phyloP scores from a whole-genome alignment of 2,113 vertebrate species.

The Halcyon malimbica region DNA sequence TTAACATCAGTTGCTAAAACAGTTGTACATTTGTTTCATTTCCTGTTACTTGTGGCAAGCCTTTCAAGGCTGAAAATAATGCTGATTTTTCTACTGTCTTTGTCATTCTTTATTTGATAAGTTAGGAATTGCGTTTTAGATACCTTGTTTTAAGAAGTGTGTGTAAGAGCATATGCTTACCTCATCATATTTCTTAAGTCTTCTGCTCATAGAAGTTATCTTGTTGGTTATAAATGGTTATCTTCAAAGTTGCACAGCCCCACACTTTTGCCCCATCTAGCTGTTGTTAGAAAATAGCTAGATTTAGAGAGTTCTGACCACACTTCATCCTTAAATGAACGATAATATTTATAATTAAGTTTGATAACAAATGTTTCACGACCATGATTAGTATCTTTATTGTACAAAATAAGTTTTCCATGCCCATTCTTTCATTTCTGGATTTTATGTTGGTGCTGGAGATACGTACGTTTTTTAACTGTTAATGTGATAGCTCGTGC shows the following conservation, averaged over 20 bases:
- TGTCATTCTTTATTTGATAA: background rate
- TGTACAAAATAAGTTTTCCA: background rate
- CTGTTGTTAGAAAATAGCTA: background rate
- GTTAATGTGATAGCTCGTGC: background rate
- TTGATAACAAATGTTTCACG: background rate
- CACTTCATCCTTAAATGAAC: background rate
- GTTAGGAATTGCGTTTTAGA: background rate
- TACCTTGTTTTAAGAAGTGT: background rate
- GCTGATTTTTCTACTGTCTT: constrained; percentile 12
- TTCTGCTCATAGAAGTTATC: background rate
- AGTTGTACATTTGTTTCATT: constrained; percentile 54
- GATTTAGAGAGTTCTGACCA: background rate
- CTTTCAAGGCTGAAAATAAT: constrained; percentile 11
- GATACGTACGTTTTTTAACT: background rate
- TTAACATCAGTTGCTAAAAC: background rate
- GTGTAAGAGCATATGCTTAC: background rate
- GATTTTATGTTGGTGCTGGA: background rate
- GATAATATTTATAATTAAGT: background rate
- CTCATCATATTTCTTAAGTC: background rate
- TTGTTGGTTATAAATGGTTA: background rate
- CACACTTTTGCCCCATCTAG: background rate
- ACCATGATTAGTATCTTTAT: background rate
- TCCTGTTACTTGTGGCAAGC: constrained; percentile 28
- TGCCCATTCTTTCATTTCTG: background rate
- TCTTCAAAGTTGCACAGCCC: background rate